phyloP scores from a whole-genome alignment of 2,888 invertebrate species.

The Eupithecia exiguata region DNA sequence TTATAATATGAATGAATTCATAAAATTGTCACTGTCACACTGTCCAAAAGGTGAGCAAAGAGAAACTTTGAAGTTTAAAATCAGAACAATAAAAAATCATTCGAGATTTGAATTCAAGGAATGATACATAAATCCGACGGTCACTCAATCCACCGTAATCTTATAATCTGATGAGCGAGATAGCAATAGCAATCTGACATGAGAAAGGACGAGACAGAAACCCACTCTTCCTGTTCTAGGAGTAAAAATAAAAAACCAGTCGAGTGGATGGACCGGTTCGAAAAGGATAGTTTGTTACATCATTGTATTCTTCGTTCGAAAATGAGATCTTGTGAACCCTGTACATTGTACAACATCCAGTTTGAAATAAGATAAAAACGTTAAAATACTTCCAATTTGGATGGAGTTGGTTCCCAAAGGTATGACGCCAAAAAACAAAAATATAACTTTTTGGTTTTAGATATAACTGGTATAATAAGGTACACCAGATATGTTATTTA shows the following conservation, averaged over 20 bases:
- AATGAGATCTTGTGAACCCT: constrained; percentile 11
- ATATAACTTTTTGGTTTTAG: not conserved
- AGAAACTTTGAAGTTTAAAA: not conserved
- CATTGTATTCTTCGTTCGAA: constrained; percentile 23
- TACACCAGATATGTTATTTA: no score
- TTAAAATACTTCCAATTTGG: no score
- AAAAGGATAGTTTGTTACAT: constrained; percentile 28
- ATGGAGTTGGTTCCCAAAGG: not conserved
- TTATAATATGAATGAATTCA: no score
- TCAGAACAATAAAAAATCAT: constrained; percentile 3
- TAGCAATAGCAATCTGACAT: constrained; percentile 4
- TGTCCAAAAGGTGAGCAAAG: not conserved
- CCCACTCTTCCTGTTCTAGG: constrained; percentile 36
- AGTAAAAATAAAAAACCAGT: constrained; percentile 37
- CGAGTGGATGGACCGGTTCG: constrained; percentile 25
- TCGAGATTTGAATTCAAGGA: constrained; percentile 5
- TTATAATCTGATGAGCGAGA: constrained; percentile 19
- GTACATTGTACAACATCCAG: not conserved
- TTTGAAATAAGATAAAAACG: not conserved
- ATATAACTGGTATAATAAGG: no score
- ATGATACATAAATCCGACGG: not conserved
- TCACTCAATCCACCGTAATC: constrained; percentile 20
- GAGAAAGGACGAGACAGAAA: constrained; percentile 12
- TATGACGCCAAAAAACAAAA: not conserved
- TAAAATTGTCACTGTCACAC: no score